Base-by-base conservation (phyloP, 2,888 invertebrate species). In the Aspidiotus destructor region DNA sequence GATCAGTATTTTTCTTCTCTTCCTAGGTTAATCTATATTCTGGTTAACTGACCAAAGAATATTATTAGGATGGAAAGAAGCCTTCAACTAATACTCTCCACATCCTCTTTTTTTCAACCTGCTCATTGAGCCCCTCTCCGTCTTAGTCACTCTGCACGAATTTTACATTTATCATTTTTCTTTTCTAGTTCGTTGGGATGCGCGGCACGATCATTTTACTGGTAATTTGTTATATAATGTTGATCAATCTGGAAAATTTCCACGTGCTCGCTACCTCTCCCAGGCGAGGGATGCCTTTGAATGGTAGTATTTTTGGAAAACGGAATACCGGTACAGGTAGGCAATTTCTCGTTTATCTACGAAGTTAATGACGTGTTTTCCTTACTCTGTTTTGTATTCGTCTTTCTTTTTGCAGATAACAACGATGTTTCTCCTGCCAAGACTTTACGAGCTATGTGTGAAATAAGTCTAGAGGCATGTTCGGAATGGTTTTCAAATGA, bases 291-390 rank as follows among this genome's bases (percentile, higher is more conserved):
- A 40, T 41, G 9, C 61, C 62, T 8, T 41, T 69, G 8, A 69
- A 69, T 44, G 69, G 62, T 17, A 69, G 69, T 62, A 62, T 69
- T 16, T 69, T 62, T 40, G 69, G 69, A 9, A 69, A 69, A 62
- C 52, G 69, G 7, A 69, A 16, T 13, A 55, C 69, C 11, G 69
- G 69, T 69, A 28, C 28, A 28, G 52, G 28, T 5, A 8, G 41
- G 16, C 15, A 9, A 65, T 55, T 57, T 55, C 41, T 17, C 28
- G 28, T 28, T 28, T 5, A 28, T 28, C 28, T 28, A 28, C 5
- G n/a, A n/a, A n/a, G 1, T 28, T 5, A 28, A 5, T 28, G 28
- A 28, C n/a, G n/a, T 28, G 5, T 28, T 28, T 28, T 28, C 28
- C 28, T 28, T 28, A 28, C 5, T 28, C 28, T 28, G 28, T 28